Conservation (phyloP, 2,113 vertebrate genomes). For the Oreochromis spilurus region DNA sequence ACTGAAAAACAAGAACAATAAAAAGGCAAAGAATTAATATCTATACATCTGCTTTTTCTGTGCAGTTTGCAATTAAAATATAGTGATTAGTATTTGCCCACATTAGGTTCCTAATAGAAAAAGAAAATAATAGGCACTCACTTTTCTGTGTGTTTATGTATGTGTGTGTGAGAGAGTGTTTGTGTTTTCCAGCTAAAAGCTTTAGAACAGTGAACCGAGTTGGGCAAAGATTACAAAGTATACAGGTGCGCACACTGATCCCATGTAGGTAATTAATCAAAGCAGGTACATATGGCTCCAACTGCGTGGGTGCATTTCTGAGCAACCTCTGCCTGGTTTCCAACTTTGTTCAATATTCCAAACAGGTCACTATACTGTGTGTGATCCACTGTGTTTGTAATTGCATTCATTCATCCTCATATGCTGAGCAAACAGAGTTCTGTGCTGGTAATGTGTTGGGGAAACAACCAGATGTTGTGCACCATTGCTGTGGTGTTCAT, state of each 20-base stretch:
- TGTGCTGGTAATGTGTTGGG: constrained; percentile 5
- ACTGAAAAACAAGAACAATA: neutral
- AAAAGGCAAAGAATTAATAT: neutral
- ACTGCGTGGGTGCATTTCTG: neutral
- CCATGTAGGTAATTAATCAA: neutral
- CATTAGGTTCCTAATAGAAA: neutral
- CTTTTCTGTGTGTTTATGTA: neutral
- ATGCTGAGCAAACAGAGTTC: constrained; percentile 17
- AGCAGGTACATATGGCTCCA: neutral
- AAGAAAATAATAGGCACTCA: neutral
- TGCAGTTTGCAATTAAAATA: neutral
- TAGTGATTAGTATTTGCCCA: neutral
- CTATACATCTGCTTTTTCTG: neutral
- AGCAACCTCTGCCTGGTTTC: neutral
- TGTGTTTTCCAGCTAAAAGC: neutral
- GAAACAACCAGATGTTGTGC: constrained; percentile 42
- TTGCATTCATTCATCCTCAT: constrained; percentile 29
- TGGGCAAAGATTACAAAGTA: neutral
- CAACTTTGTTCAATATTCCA: neutral
- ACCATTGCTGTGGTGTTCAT: neutral
- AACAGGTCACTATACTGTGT: neutral
- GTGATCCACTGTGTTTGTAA: constrained; percentile 17
- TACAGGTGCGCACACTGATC: neutral
- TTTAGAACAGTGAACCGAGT: neutral
- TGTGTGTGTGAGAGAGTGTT: neutral